Base-by-base conservation (phyloP, 2,113 vertebrate genomes). In the Psephotus haematonotus region DNA sequence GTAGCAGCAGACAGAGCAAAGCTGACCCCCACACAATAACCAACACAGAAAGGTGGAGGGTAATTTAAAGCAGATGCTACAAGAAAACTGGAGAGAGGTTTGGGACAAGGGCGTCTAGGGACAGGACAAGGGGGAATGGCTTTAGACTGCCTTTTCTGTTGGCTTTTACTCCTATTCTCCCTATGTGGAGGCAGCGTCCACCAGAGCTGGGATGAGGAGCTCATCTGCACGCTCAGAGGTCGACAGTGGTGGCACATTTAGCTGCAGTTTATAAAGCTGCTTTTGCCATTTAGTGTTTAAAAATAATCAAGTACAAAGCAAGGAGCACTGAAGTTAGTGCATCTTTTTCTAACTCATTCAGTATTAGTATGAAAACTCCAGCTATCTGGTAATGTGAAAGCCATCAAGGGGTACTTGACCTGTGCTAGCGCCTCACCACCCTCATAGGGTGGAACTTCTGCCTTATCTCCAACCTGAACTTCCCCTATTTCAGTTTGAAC, bases 151-250 rank as follows among this genome's bases (percentile, higher is more conserved):
- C 46, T 52, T 24, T 59, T n/a, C 62, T 46, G 10, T 14, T 25
- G 43, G 49, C 25, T 17, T 17, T 39, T 82, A 37, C 69, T 50
- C 69, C 11, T 9, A 4, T 43, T 52, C 35, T 47, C 25, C 2
- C 4, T 3, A 2, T 33, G 2, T 6, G 41, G 33, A 41, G 35
- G 22, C 22, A 25, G n/a, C 57, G 52, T 14, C 44, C 20, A 35
- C 24, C 35, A 46, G 83, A 44, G 7, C 16, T 25, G n/a, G n/a
- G 55, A 6, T 2, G 12, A 62, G 29, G 70, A 59, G 8, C 41
- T 4, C 0, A 17, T n/a, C 16, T 11, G 2, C 39, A 33, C 1
- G 1, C 27, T 79, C 33, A 7, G 25, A 33, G 49, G 59, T 25
- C 23, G 7, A 2, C 39, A n/a, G 3, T 1, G 7, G 33, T 31